Percentiles rank a stretch among this genome's conserved stretches.
Conservation (phyloP, 2,113 vertebrate species). For the Indicator indicator region DNA sequence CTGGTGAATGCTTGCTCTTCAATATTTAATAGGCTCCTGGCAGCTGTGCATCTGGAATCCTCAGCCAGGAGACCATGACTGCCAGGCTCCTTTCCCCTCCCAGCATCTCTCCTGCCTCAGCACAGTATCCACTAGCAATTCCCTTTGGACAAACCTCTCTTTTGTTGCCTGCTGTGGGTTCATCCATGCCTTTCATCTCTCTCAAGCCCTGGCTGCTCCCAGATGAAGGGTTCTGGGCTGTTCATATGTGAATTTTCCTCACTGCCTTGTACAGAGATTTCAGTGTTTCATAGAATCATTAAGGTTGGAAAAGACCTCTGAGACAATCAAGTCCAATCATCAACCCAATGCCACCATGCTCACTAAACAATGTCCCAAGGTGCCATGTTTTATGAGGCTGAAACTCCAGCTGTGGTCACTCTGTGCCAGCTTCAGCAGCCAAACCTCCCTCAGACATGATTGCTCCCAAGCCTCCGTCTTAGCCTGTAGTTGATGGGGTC, state of each 20-base stretch:
- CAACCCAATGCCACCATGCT: no score
- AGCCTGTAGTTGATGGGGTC: not conserved
- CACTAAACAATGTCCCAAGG: no score
- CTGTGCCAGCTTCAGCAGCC: not conserved
- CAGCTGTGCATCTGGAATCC: not conserved
- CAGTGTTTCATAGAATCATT: not conserved
- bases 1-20: slow-evolving; percentile 15
- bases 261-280: not conserved
- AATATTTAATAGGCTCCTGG: slow-evolving; percentile 61
- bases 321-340: no score
- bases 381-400: not conserved
- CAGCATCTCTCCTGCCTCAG: accelerated
- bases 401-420: not conserved
- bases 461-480: not conserved
- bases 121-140: not conserved
- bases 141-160: not conserved
- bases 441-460: not conserved
- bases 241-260: not conserved
- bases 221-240: not conserved
- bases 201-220: not conserved
- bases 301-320: no score
- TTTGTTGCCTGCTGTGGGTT: not conserved
- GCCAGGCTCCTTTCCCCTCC: not conserved
- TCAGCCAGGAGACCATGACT: not conserved
- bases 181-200: not conserved